These are phyloP conservation scores for Oostethus manadensis DNA, from an alignment of 2,113 vertebrate species.

Conservation along the genomic window DNA sequence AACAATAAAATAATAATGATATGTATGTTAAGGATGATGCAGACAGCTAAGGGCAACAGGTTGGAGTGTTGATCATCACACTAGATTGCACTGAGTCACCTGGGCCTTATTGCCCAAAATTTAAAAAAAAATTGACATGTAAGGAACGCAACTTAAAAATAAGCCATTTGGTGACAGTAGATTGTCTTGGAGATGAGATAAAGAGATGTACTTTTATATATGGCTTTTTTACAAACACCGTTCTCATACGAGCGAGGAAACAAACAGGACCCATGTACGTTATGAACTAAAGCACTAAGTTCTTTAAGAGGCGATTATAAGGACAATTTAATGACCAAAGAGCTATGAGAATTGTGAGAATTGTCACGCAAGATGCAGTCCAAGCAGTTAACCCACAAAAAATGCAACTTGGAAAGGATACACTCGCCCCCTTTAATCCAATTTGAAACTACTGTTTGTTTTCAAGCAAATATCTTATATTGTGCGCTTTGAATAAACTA, in stretches of 20 bases:
- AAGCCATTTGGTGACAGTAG: constrained; percentile 11
- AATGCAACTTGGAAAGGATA: background rate
- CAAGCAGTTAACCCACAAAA: background rate
- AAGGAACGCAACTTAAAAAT: background rate
- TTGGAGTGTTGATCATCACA: constrained; percentile 11
- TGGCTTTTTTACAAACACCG: constrained; percentile 14
- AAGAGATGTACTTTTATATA: constrained; percentile 11
- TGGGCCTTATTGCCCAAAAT: background rate
- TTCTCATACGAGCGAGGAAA: constrained; percentile 32
- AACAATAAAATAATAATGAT: constrained; percentile 14
- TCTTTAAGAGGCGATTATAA: constrained; percentile 3
- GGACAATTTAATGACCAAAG: constrained; percentile 21
- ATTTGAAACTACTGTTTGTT: background rate
- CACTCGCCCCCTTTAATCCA: background rate
- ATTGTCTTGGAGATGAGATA: constrained; percentile 40
- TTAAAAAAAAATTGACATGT: background rate
- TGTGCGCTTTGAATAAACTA: background rate
- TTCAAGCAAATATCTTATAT: background rate
- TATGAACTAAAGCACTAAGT: background rate
- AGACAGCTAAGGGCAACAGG: too few relatives aligned
- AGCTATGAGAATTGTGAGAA: background rate
- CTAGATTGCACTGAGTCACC: constrained; percentile 38
- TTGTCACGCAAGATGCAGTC: background rate
- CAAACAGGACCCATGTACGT: constrained; percentile 2
- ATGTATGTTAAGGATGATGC: constrained; percentile 5